Evolutionary conservation across 2,113 vertebrate genomes (phyloP), one percentile per base, ranked within the genome.

Genomic region (Albula glossodonta): DNA sequence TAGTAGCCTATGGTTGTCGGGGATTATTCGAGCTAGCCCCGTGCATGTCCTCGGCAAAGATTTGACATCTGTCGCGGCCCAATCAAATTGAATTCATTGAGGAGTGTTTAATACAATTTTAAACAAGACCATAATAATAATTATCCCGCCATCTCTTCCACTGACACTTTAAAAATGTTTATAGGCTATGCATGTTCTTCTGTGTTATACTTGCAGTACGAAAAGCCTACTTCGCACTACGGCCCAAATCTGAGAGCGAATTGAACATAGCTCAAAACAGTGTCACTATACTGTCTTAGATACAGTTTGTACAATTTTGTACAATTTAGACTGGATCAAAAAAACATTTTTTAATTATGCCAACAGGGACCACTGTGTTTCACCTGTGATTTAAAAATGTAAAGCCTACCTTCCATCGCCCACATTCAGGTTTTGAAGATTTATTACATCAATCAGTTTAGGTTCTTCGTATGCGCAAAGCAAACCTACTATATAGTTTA

Each of bases 1-100:
- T 74, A 31, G 56, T 31, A 86, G 86, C 80, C 84, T 87, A 85
- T 88, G 74, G 50, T 56, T 83, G 48, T 9, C 13, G 66, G 49
- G 50, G 10, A 51, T 52, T 19, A 15, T 52, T 51, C 48, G 50
- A 77, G 70, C 22, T 52, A 19, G 19, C 41, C 50, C 63, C 50
- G 50, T 77, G 4, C 51, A 17, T 51, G 22, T 10, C 25, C 63
- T 25, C 60, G 51, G 22, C 70, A 52, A 60, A 84, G 63, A 83
- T 83, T 15, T 49, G 82, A 66, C 25, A 49, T 48, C 78, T 78
- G 51, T 84, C n/a, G 63, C n/a, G 22, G 50, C 57, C 22, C 10
- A 77, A 17, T 79, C 3, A 77, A 41, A 15, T 84, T 77, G 66
- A 70, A 84, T 48, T 77, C 51, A 74, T 52, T 41, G 48, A 50